A percentile compares a stretch with the other conserved stretches of the same genome.
Evolutionary conservation across 2,888 invertebrate genomes (phyloP).

Genomic region (Apodemia duryi): DNA sequence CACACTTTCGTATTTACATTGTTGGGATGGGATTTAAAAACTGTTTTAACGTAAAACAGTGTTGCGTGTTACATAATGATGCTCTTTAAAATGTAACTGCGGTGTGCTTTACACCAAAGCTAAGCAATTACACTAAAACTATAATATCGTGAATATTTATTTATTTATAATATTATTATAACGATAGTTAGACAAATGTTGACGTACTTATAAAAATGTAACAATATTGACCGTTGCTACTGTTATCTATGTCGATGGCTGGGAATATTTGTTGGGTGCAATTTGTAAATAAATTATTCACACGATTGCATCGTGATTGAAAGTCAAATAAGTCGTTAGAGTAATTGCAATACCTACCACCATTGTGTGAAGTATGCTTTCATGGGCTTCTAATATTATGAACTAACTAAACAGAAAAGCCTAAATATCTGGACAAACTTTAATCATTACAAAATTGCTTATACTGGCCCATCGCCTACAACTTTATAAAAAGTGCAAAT

Average conservation of each 20-base stretch:
- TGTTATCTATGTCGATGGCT: conserved; percentile 50
- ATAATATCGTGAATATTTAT: neutral
- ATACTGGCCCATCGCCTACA: too few relatives aligned
- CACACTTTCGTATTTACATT: too few relatives aligned
- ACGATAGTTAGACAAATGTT: conserved; percentile 21
- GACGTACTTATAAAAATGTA: conserved; percentile 19
- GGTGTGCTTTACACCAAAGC: neutral
- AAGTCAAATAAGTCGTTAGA: conserved; percentile 27
- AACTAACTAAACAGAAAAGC: too few relatives aligned
- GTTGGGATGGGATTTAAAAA: too few relatives aligned
- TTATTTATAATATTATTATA: neutral
- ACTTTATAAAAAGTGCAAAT: too few relatives aligned
- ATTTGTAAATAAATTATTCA: conserved; percentile 43
- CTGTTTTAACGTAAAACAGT: too few relatives aligned
- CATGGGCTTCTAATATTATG: too few relatives aligned
- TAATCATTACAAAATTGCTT: too few relatives aligned
- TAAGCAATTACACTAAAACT: neutral
- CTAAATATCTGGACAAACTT: too few relatives aligned
- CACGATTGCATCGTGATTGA: conserved; percentile 29
- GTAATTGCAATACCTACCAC: neutral
- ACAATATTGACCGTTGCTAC: conserved; percentile 41
- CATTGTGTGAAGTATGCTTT: neutral
- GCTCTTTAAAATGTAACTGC: neutral
- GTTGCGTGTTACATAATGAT: neutral
- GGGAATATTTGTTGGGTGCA: conserved; percentile 56